Percentiles rank a stretch among this genome's conserved stretches.
These are phyloP conservation scores for Pocillopora grandis DNA, from an alignment of 92 coral and sea anemone genomes.

Conservation along the genomic window DNA sequence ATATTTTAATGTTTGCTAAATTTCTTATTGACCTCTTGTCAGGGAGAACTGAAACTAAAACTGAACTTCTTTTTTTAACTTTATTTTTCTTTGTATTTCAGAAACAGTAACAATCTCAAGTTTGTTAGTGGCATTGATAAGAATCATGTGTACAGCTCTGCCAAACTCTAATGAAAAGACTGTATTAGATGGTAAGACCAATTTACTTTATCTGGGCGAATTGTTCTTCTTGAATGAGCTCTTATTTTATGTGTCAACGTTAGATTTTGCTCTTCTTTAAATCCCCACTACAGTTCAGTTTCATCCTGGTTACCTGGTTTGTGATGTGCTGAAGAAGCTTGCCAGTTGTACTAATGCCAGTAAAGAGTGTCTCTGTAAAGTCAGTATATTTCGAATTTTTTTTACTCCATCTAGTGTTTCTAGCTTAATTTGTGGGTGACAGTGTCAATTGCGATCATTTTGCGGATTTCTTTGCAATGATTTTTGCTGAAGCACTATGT, in stretches of 20 bases:
- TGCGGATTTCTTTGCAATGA: too few species aligned
- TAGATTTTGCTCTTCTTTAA: neutral
- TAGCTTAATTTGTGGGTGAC: too few species aligned
- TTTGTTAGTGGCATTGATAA: slow-evolving; percentile 84
- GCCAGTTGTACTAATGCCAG: slow-evolving; percentile 86
- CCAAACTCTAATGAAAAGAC: slow-evolving; percentile 57
- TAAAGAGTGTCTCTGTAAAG: slow-evolving; percentile 92
- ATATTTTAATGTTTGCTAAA: too few species aligned
- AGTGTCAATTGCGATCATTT: too few species aligned
- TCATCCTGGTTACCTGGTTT: slow-evolving; percentile 88
- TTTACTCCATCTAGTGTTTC: neutral
- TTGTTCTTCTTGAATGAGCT: neutral
- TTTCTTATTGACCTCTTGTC: neutral
- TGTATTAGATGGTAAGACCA: slow-evolving; percentile 61
- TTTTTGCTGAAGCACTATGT: too few species aligned
- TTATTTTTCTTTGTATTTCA: slow-evolving; percentile 28
- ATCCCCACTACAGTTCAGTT: slow-evolving; percentile 35
- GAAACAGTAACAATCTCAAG: slow-evolving; percentile 84
- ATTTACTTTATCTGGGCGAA: neutral
- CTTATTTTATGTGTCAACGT: neutral
- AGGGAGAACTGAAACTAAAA: neutral
- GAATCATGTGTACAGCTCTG: slow-evolving; percentile 83
- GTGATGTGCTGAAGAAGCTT: slow-evolving; percentile 83
- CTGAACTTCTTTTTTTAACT: neutral
- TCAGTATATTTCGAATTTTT: slow-evolving; percentile 7